These are phyloP conservation scores for Batillaria attramentaria DNA, from an alignment of 1,140 invertebrate genomes.

Conservation along the genomic window DNA sequence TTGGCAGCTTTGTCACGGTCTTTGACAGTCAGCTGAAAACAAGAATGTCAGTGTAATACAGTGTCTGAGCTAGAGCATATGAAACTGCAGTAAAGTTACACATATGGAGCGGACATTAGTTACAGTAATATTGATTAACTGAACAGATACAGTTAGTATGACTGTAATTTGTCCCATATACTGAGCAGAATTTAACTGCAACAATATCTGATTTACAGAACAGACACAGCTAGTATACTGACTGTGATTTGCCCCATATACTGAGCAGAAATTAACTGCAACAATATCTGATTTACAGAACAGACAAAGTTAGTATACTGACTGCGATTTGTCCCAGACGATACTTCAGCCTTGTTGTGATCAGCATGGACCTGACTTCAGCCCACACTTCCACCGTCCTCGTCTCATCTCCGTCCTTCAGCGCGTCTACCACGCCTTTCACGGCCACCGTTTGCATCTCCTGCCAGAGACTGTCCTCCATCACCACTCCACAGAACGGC, in stretches of 20 bases:
- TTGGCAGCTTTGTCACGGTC: constrained; percentile 45
- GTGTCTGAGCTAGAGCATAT: too few relatives aligned
- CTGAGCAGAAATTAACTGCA: too few relatives aligned
- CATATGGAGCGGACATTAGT: too few relatives aligned
- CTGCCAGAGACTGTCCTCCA: constrained; percentile 33
- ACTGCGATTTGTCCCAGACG: constrained; percentile 42
- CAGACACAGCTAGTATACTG: too few relatives aligned
- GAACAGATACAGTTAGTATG: too few relatives aligned
- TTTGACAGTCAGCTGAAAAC: constrained; percentile 48
- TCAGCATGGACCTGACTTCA: constrained; percentile 11
- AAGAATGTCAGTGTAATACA: too few relatives aligned
- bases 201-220: too few relatives aligned
- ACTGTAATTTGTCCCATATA: too few relatives aligned
- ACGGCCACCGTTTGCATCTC: constrained; percentile 29
- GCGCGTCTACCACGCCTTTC: constrained; percentile 47
- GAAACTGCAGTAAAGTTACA: too few relatives aligned
- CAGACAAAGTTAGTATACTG: background rate
- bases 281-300: background rate
- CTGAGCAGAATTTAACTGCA: too few relatives aligned
- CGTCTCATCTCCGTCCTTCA: constrained; percentile 45
- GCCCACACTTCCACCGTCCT: constrained; percentile 37
- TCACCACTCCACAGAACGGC: constrained; percentile 42
- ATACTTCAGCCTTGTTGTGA: constrained; percentile 6
- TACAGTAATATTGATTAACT: too few relatives aligned
- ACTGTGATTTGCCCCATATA: too few relatives aligned